A percentile compares a stretch with the other conserved stretches of the same genome.
Conservation (phyloP, 2,888 invertebrate genomes). For the Tridacna gigas region DNA sequence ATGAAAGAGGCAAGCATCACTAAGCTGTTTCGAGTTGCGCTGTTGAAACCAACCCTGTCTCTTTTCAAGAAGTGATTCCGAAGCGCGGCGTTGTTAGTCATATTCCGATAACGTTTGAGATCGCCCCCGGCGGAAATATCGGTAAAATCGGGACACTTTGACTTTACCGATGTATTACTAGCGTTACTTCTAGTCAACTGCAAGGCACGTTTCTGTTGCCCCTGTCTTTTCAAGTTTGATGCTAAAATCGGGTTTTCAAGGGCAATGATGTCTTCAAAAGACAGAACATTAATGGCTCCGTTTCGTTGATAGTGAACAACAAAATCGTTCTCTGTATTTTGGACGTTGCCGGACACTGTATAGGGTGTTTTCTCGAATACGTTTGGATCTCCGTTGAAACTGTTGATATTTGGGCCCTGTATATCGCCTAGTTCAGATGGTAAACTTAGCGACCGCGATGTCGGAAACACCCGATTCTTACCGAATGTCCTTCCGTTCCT, state of each 20-base stretch:
- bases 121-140: conserved; percentile 81
- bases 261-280: conserved; percentile 77
- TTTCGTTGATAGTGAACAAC: conserved; percentile 78
- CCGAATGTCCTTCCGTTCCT: conserved; percentile 70
- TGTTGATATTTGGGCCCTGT: conserved; percentile 20
- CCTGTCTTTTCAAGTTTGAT: conserved; percentile 55
- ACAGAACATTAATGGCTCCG: conserved; percentile 66
- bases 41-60: conserved; percentile 76
- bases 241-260: conserved; percentile 77
- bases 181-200: conserved; percentile 69
- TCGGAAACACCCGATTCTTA: conserved; percentile 74
- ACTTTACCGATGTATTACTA: conserved; percentile 67
- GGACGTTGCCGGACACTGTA: conserved; percentile 59
- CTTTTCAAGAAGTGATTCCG: conserved; percentile 73
- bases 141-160: conserved; percentile 74
- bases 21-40: conserved; percentile 80
- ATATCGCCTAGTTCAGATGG: conserved; percentile 69
- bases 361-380: conserved; percentile 54
- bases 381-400: conserved; percentile 8
- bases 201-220: conserved; percentile 65
- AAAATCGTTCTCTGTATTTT: conserved; percentile 50
- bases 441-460: conserved; percentile 64
- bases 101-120: conserved; percentile 75
- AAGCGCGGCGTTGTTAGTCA: conserved; percentile 74
- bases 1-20: conserved; percentile 79